A percentile compares a stretch with the other conserved stretches of the same genome.
Evolutionary conservation across 2,888 invertebrate species (phyloP).

Genomic region (Conomelus anceps): DNA sequence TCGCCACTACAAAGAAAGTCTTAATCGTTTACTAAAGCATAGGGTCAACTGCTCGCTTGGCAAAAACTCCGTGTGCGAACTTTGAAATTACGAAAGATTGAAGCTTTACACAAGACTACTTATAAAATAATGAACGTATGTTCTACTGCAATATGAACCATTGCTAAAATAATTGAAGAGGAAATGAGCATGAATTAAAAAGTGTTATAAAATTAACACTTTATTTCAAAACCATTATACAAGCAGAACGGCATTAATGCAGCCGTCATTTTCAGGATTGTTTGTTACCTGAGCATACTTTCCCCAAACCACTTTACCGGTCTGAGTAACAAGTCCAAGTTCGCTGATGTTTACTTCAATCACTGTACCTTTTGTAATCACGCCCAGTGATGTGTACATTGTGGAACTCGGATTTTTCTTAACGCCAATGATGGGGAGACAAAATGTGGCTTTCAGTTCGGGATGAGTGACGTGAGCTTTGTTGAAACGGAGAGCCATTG

Average conservation of each 20-base stretch:
- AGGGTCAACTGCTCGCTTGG: no score
- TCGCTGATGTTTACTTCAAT: conserved; percentile 98
- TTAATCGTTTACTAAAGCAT: no score
- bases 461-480: conserved; percentile 99
- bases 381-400: conserved; percentile 94
- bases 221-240: conserved; percentile 57
- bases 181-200: conserved; percentile 15
- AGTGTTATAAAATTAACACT: conserved; percentile 24
- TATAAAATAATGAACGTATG: no score
- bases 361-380: conserved; percentile 97
- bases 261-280: conserved; percentile 99
- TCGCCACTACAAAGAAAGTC: no score
- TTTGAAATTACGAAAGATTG: no score
- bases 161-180: not conserved
- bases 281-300: conserved; percentile 99
- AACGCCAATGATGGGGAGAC: conserved; percentile 94
- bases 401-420: conserved; percentile 98
- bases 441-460: conserved; percentile 96
- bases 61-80: no score
- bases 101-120: no score
- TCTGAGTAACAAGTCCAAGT: conserved; percentile 95
- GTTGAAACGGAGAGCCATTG: conserved; percentile 93
- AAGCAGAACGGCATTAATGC: conserved; percentile 95
- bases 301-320: conserved; percentile 99
- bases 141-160: no score